Base-by-base conservation (phyloP, 2,797 vertebrate species). In the Pempheris klunzingeri region DNA sequence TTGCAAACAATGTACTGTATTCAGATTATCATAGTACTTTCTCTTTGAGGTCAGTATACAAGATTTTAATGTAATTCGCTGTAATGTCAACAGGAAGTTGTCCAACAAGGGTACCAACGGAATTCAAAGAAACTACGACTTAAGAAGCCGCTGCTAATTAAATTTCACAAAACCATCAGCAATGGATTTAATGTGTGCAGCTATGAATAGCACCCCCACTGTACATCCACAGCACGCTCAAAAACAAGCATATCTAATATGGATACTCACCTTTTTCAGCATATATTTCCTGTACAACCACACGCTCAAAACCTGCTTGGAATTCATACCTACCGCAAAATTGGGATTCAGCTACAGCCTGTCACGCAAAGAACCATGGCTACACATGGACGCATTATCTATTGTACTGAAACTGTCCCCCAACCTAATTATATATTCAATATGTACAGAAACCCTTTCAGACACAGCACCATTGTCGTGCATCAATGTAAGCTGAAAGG, bases 361-460 rank as follows among this genome's bases (percentile, higher is more conserved):
- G n/a, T 52, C 22, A 32, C 28, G 55, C 41, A 53, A 17, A 41
- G 14, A 63, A 26, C 57, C 22, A 32, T 52, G 53, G 46, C 44
- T 74, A 44, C 36, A 38, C 10, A 15, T 38, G 20, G 47, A 32
- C 10, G n/a, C 6, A 15, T 28, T 64, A 13, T 61, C 9, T 70
- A 1, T 14, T 54, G 38, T 41, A 50, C 52, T 43, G 38, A 60
- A 60, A 64, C 18, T 30, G 14, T 55, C 22, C 44, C 11, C 67
- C 46, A 63, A 22, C 30, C 41, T 34, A 49, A 41, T 39, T 50
- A 44, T 14, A 68, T 47, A 32, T 61, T 32, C 43, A 24, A 62
- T 36, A 24, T 28, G 12, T 63, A 13, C 34, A 53, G 50, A 58
- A 54, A 61, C 1, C 22, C 49, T 47, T 74, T 58, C 22, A 74